Evolutionary conservation across 2,797 vertebrate genomes (phyloP), one percentile per base, ranked within the genome.

Genomic region (Protonibea diacanthus): DNA sequence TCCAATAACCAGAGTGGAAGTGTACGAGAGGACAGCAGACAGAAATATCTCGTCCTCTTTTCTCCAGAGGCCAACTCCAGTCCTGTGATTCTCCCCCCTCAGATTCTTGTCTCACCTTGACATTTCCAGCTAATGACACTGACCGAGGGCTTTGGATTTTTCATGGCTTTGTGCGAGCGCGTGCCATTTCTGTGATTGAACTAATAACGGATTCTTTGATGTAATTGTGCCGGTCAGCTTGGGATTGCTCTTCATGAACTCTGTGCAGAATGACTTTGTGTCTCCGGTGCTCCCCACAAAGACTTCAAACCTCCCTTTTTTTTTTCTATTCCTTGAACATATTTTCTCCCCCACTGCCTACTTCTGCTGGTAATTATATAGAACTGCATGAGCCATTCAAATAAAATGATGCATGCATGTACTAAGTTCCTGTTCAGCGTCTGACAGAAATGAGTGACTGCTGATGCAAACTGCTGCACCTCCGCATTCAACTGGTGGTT

Each of bases 71-170:
- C 80, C 45, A 38, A 33, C 42, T 72, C 67, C 73, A 59, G 48
- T 38, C 61, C 21, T 59, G 49, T 71, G 72, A 78, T 74, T 79
- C 47, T 88, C 76, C 62, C 72, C 63, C 58, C 75, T 82, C 60
- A 66, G 70, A 84, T 81, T 61, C 20, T 4, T 53, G 58, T 80
- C 74, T 84, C 84, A 91, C 88, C 90, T 92, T 91, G 86, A 92
- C 92, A 91, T 91, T 91, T 91, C 75, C 63, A 67, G 79, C 74
- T 90, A 91, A 90, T 84, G 80, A 91, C 81, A 80, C 80, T 61
- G 72, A 84, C 86, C 18, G 64, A 86, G 62, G 71, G 69, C 69
- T 70, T 38, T 38, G 65, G 84, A 20, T 76, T 70, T 82, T 63
- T 33, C 63, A 2, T 4, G 66, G 47, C 62, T 79, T 64, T 73